Evolutionary conservation across 1,140 invertebrate genomes (phyloP).

Genomic region (Aporrectodea caliginosa): DNA sequence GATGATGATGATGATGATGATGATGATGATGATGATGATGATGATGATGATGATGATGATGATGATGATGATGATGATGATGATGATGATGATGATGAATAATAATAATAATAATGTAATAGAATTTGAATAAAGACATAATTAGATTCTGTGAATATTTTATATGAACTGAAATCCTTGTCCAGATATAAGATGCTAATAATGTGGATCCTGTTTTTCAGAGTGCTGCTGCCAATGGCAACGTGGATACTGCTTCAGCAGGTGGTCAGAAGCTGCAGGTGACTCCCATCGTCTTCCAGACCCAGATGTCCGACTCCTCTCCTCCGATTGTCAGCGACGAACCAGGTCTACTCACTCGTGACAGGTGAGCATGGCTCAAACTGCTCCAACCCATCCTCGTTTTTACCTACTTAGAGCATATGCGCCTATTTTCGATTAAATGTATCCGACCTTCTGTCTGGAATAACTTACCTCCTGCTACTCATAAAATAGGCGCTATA

Average conservation of each 20-base stretch:
- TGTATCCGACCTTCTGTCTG: too few relatives aligned
- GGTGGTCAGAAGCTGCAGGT: not conserved
- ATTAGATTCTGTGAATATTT: too few relatives aligned
- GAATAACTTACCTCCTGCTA: too few relatives aligned
- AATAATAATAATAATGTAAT: not conserved
- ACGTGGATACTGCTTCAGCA: too few relatives aligned
- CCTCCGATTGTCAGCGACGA: not conserved
- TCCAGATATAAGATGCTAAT: too few relatives aligned
- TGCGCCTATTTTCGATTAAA: too few relatives aligned
- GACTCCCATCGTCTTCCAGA: not conserved
- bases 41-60: conserved; percentile 3
- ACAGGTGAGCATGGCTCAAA: not conserved
- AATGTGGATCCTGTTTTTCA: too few relatives aligned
- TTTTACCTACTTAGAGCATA: too few relatives aligned
- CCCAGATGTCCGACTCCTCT: not conserved
- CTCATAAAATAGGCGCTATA: too few relatives aligned
- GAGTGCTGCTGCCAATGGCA: not conserved
- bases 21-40: conserved; percentile 2
- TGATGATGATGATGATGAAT: conserved; percentile 3
- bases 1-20: conserved; percentile 2
- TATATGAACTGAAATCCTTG: too few relatives aligned
- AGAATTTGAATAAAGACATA: too few relatives aligned
- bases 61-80: conserved; percentile 2
- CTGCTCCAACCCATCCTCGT: too few relatives aligned
- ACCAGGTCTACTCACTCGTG: not conserved